A percentile compares a stretch with the other conserved stretches of the same genome.
Evolutionary conservation across 2,888 invertebrate genomes (phyloP).

Genomic region (Portevinia maculata): DNA sequence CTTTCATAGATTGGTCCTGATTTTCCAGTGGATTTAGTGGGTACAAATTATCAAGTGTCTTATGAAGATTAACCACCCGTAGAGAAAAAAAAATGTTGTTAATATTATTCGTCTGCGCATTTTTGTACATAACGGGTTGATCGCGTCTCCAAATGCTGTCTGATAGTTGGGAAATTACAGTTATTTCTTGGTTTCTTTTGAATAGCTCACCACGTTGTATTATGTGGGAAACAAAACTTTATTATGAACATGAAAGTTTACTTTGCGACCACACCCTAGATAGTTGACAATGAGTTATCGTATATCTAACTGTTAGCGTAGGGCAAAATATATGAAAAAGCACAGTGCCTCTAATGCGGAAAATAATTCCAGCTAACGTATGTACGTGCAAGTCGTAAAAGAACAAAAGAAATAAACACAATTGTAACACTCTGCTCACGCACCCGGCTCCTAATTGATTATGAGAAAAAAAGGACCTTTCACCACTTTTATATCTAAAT

Average conservation of each 20-base stretch:
- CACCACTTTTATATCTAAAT: constrained; percentile 16
- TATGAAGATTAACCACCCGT: too few relatives aligned
- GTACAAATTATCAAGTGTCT: too few relatives aligned
- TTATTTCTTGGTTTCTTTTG: too few relatives aligned
- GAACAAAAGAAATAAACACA: constrained; percentile 15
- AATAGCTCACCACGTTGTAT: too few relatives aligned
- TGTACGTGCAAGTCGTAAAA: background rate
- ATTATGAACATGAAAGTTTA: constrained; percentile 28
- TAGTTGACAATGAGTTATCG: background rate
- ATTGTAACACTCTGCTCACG: constrained; percentile 37
- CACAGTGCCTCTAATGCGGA: background rate
- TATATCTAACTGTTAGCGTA: background rate
- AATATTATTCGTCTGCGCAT: too few relatives aligned
- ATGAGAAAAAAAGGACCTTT: constrained; percentile 14
- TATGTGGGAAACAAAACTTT: too few relatives aligned
- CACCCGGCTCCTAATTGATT: constrained; percentile 55
- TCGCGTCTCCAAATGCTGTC: too few relatives aligned
- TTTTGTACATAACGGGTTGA: too few relatives aligned
- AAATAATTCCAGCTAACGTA: background rate
- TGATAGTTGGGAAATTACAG: too few relatives aligned
- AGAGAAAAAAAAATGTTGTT: too few relatives aligned
- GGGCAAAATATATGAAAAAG: background rate
- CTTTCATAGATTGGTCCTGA: too few relatives aligned
- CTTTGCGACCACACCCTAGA: background rate
- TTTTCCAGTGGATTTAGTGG: too few relatives aligned